Conservation (phyloP, 2,888 invertebrate genomes). For the Chaetogeoica ovagalla region DNA sequence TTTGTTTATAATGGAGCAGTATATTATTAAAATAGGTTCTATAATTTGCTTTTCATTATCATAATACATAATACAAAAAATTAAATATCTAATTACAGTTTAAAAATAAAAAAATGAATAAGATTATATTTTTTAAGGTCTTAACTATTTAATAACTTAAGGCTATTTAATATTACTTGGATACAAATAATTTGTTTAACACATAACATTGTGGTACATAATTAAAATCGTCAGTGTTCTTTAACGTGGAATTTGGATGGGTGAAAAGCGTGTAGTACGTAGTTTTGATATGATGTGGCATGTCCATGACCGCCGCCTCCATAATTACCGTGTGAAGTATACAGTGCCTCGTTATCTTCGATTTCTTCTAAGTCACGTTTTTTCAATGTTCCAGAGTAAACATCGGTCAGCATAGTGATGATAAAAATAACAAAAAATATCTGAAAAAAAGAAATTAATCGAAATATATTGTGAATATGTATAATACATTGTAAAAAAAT, state of each 20-base stretch:
- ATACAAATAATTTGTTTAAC: no score
- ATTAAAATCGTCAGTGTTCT: slow-evolving; percentile 23
- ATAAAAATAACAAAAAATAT: slow-evolving; percentile 27
- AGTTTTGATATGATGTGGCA: slow-evolving; percentile 56
- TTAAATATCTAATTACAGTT: background rate
- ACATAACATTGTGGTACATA: background rate
- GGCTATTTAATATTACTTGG: no score
- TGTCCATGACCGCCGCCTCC: slow-evolving; percentile 55
- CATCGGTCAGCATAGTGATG: slow-evolving; percentile 13
- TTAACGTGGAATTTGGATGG: slow-evolving; percentile 55
- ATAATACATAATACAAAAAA: background rate
- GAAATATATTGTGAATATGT: background rate
- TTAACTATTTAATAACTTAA: background rate
- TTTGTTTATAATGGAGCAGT: background rate
- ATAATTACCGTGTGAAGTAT: slow-evolving; percentile 51
- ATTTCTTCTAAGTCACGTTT: slow-evolving; percentile 47
- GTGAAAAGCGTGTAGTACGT: slow-evolving; percentile 56
- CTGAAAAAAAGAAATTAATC: slow-evolving; percentile 6
- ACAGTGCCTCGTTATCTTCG: slow-evolving; percentile 44
- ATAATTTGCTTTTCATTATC: background rate
- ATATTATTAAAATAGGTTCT: background rate
- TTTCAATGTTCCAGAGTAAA: slow-evolving; percentile 21
- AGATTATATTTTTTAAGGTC: background rate
- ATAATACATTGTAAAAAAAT: background rate
- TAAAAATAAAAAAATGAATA: background rate